phyloP scores from a whole-genome alignment of 2,797 vertebrate genomes.

The Astyanax mexicanus region DNA sequence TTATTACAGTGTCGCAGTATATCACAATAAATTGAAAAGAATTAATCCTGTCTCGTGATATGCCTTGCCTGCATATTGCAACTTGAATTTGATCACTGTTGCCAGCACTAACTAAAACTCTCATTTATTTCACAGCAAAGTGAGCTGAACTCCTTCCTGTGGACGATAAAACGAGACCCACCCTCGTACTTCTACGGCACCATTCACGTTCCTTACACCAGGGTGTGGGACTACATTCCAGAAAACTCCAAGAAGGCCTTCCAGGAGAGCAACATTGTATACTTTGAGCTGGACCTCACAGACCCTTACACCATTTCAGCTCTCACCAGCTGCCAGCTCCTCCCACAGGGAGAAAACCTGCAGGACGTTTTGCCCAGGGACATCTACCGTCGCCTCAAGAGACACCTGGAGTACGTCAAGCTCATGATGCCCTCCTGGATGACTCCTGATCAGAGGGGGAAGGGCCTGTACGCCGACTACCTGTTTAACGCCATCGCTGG shows the following conservation, averaged over 20 bases:
- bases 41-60: too few species aligned
- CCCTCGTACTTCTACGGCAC: constrained; percentile 91
- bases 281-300: constrained; percentile 90
- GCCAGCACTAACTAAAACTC: not conserved
- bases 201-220: constrained; percentile 88
- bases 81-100: too few species aligned
- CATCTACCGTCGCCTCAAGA: constrained; percentile 85
- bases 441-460: constrained; percentile 88
- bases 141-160: constrained; percentile 90
- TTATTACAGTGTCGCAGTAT: too few species aligned
- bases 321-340: constrained; percentile 87
- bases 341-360: constrained; percentile 87
- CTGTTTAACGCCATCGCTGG: constrained; percentile 91
- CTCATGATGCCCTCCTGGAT: constrained; percentile 93
- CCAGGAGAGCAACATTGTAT: constrained; percentile 87
- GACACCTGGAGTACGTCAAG: constrained; percentile 88
- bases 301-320: constrained; percentile 88
- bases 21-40: too few species aligned
- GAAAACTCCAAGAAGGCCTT: constrained; percentile 91
- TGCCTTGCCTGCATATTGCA: too few species aligned
- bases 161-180: constrained; percentile 90
- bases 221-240: constrained; percentile 90
- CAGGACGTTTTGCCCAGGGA: constrained; percentile 87
- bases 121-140: constrained; percentile 76
- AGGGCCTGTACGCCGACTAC: constrained; percentile 89